A percentile compares a stretch with the other conserved stretches of the same genome.
Conservation (phyloP, 35 echinoderm and acorn worm species). For the Patiria miniata region DNA sequence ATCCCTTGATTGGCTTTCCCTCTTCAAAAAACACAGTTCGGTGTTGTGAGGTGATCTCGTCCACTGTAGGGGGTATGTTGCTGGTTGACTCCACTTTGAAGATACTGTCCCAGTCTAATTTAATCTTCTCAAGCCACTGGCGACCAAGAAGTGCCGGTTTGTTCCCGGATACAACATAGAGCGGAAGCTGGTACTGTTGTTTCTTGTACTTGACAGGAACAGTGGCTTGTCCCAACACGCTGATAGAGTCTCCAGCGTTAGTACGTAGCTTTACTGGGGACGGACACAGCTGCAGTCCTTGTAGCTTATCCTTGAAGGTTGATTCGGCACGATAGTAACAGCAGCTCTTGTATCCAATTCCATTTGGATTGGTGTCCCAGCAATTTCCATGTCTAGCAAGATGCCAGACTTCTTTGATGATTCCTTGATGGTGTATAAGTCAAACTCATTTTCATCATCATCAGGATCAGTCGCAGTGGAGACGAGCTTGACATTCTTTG, state of each 20-base stretch:
- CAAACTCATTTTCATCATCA: not conserved
- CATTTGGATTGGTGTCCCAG: conserved; percentile 33
- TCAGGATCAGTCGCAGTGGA: not conserved
- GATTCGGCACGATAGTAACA: conserved; percentile 41
- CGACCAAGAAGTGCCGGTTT: conserved; percentile 56
- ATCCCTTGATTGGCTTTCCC: conserved; percentile 37
- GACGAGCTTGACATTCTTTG: too few relatives aligned
- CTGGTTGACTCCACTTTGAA: conserved; percentile 4
- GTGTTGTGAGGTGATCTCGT: not conserved
- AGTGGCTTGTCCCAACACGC: conserved; percentile 26
- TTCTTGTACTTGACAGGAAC: conserved; percentile 36
- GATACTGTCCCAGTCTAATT: conserved; percentile 59
- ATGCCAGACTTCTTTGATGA: not conserved
- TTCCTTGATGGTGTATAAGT: not conserved
- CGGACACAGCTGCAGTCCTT: too few relatives aligned
- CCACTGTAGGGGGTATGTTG: not conserved
- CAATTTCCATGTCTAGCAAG: conserved; percentile 35
- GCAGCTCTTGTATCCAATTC: conserved; percentile 60
- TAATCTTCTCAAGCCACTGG: conserved; percentile 57
- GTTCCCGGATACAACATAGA: conserved; percentile 34
- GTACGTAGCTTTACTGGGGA: conserved; percentile 18
- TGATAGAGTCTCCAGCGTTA: conserved; percentile 35
- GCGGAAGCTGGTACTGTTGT: not conserved
- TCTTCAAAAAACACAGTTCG: conserved; percentile 29
- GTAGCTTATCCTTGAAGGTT: conserved; percentile 36